These are phyloP conservation scores for Phalacrocorax carbo DNA, from an alignment of 2,113 vertebrate species.

Conservation along the genomic window DNA sequence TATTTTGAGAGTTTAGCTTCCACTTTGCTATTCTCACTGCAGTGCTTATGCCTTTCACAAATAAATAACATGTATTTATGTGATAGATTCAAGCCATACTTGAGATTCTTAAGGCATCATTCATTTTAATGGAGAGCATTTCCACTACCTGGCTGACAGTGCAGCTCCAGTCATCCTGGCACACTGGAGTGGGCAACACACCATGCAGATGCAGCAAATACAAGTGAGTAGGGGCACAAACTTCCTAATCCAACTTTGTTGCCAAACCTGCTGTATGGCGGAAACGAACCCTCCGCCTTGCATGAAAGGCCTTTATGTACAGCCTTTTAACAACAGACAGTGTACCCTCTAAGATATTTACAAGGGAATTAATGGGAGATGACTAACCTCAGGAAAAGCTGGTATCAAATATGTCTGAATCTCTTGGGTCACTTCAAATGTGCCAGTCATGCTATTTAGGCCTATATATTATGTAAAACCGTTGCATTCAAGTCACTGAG, in stretches of 20 bases:
- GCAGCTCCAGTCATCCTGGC: not conserved
- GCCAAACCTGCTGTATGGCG: not conserved
- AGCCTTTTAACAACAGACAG: not conserved
- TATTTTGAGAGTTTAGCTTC: not conserved
- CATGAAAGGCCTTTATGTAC: not conserved
- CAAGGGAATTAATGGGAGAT: constrained; percentile 28
- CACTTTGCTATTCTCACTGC: not conserved
- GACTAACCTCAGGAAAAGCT: constrained; percentile 21
- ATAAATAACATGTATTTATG: not conserved
- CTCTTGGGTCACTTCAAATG: constrained; percentile 38
- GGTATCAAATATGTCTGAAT: not conserved
- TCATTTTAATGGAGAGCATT: not conserved
- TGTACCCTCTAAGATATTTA: not conserved
- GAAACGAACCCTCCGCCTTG: not conserved
- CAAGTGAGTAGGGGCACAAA: not conserved
- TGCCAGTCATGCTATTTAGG: not conserved
- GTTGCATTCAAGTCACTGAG: not conserved
- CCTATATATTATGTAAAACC: not conserved
- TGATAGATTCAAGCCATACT: not conserved
- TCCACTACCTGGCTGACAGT: not conserved
- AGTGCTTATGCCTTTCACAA: not conserved
- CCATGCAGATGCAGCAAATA: not conserved
- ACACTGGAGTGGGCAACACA: not conserved
- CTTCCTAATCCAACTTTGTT: not conserved
- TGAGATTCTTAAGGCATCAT: not conserved